Evolutionary conservation across 2,797 vertebrate species (phyloP).

Genomic region (Darevskia nairensis): DNA sequence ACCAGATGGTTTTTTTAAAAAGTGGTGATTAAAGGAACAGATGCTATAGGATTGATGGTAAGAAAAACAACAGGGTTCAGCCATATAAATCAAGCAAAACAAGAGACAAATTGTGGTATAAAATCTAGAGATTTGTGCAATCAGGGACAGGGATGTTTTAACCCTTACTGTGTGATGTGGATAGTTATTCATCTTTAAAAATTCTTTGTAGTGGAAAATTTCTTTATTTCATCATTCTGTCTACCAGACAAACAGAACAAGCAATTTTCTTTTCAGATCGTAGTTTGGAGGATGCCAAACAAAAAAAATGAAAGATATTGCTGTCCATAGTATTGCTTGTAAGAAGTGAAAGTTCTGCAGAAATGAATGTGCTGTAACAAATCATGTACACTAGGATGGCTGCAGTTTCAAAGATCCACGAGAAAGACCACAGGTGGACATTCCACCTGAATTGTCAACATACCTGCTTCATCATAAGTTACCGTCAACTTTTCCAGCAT

Average conservation of each 20-base stretch:
- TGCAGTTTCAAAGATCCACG: background rate
- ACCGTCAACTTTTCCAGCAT: conserved; percentile 93
- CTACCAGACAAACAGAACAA: background rate
- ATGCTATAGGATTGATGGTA: background rate
- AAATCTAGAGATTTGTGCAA: background rate
- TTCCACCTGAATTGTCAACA: background rate
- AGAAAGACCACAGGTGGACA: background rate
- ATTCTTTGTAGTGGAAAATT: background rate
- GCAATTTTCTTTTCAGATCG: background rate
- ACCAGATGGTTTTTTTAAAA: conserved; percentile 1
- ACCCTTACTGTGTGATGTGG: background rate
- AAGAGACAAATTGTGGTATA: background rate
- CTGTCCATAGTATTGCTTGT: background rate
- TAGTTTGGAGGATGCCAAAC: background rate
- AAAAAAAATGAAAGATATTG: background rate
- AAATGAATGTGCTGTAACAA: background rate
- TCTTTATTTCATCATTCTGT: background rate
- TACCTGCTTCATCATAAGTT: conserved; percentile 96
- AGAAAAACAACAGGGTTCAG: background rate
- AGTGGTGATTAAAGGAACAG: background rate
- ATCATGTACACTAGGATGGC: background rate
- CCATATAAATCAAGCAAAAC: background rate
- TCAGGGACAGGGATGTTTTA: background rate
- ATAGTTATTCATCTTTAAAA: background rate
- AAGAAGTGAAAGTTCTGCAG: background rate